Percentiles rank a stretch among this genome's conserved stretches.
phyloP scores from a whole-genome alignment of 1,140 invertebrate genomes.

The Formica exsecta region DNA sequence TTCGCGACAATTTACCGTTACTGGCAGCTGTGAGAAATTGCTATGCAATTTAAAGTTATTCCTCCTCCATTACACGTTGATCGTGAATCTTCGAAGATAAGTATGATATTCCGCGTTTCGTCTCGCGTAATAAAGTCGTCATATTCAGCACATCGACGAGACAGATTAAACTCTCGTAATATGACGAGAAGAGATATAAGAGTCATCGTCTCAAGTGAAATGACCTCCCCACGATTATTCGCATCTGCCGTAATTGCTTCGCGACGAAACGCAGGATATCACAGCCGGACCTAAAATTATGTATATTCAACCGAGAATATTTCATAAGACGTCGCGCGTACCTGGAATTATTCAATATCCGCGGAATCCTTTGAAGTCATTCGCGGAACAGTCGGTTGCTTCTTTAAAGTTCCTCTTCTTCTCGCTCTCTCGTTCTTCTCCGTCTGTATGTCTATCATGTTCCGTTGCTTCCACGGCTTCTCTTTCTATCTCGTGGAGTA shows the following conservation, averaged over 20 bases:
- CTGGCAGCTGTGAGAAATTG: constrained; percentile 29
- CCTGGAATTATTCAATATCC: constrained; percentile 73
- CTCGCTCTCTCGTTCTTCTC: neutral
- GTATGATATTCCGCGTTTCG: neutral
- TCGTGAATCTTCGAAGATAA: neutral
- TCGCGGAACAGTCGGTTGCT: constrained; percentile 29
- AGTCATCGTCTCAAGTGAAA: constrained; percentile 1
- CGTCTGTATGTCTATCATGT: constrained; percentile 12
- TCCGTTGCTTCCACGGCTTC: neutral
- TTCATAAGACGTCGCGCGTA: constrained; percentile 66
- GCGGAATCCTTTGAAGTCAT: constrained; percentile 68
- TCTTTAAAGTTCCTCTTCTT: constrained; percentile 36
- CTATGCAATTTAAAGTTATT: constrained; percentile 5
- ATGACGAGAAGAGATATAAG: neutral
- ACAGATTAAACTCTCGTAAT: neutral
- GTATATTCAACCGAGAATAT: constrained; percentile 57
- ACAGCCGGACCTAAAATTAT: constrained; percentile 12
- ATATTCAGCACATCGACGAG: neutral
- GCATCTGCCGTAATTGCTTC: neutral
- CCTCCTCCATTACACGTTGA: neutral
- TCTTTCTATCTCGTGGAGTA: neutral
- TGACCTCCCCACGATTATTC: constrained; percentile 11
- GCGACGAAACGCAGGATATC: constrained; percentile 3
- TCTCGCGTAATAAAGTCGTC: constrained; percentile 1
- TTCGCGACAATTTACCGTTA: constrained; percentile 27